Conservation (phyloP, 2,888 invertebrate species). For the Gymnoscelis rufifasciata region DNA sequence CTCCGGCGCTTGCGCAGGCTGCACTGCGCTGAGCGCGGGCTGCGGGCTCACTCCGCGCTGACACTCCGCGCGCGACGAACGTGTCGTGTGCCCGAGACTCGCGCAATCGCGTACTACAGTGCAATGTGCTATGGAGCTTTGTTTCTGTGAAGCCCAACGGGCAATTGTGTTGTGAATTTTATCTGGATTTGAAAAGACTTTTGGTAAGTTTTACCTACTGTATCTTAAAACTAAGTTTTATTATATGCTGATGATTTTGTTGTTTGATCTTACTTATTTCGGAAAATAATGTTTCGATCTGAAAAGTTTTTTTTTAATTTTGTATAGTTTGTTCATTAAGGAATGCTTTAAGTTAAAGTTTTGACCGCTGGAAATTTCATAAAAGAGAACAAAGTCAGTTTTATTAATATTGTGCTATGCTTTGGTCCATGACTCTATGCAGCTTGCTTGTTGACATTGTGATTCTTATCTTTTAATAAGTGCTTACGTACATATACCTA, state of each 20-base stretch:
- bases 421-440: too few relatives aligned
- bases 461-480: not conserved
- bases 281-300: not conserved
- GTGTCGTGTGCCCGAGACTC: conserved; percentile 65
- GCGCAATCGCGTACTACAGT: conserved; percentile 44
- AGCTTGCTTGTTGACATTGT: not conserved
- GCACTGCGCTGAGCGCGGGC: conserved; percentile 34
- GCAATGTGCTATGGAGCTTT: conserved; percentile 56
- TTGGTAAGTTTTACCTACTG: conserved; percentile 31
- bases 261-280: too few relatives aligned
- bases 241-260: too few relatives aligned
- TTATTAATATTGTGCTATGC: too few relatives aligned
- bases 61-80: conserved; percentile 68
- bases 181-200: conserved; percentile 29
- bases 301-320: too few relatives aligned
- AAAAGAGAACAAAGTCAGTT: too few relatives aligned
- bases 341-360: too few relatives aligned
- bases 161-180: conserved; percentile 33
- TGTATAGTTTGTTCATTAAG: too few relatives aligned
- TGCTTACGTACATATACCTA: too few relatives aligned
- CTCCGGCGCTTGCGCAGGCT: conserved; percentile 25
- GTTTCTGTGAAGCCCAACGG: conserved; percentile 67
- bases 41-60: conserved; percentile 58
- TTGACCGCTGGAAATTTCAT: too few relatives aligned
- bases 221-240: not conserved